Base-by-base conservation (phyloP, 2,888 invertebrate species). In the Latrodectus hesperus region DNA sequence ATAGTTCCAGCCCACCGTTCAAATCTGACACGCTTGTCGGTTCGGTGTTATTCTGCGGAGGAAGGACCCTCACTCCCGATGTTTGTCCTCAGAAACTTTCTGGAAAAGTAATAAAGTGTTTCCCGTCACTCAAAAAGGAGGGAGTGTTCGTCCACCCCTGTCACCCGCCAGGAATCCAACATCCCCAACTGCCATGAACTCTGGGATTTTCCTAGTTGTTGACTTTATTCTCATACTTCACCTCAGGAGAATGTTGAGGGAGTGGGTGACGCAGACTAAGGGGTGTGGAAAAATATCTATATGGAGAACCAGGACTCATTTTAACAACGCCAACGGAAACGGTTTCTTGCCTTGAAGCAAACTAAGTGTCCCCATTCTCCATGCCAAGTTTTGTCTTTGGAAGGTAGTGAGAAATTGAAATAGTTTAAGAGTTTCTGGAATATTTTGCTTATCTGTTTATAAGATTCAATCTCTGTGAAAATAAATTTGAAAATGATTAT, bases 81-180 rank as follows among this genome's bases (percentile, higher is more conserved):
- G 75, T 82, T 82, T 82, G 75, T 70, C 75, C 82, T 68, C 68
- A 70, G 75, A 75, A 82, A 74, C 72, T 84, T 78, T 72, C 60
- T 65, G 77, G 70, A 52, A 77, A 77, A 77, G 84, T 78, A 84
- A 84, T 84, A 84, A 84, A 84, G 77, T 84, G 84, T 64, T 84
- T 84, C 84, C 84, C 67, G 84, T 84, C 84, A 84, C 51, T 78
- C 84, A 77, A 73, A 77, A 65, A 14, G 73, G 72, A 55, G 71
- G 77, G 22, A 22, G 22, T 22, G 22, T 22, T 22, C 64, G 64
- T 52, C 55, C 16, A 16, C 22, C 16, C 12, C 55, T 16, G 55
- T 3, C 11, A 14, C 16, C 16, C 55, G 8, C 55, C 11, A 55
- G 8, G 55, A 11, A 11, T 11, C 55, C 16, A 14, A 55, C 55